Percentiles rank a stretch among this genome's conserved stretches.
These are phyloP conservation scores for Corbicula japonica DNA, from an alignment of 2,888 invertebrate species.

Conservation along the genomic window DNA sequence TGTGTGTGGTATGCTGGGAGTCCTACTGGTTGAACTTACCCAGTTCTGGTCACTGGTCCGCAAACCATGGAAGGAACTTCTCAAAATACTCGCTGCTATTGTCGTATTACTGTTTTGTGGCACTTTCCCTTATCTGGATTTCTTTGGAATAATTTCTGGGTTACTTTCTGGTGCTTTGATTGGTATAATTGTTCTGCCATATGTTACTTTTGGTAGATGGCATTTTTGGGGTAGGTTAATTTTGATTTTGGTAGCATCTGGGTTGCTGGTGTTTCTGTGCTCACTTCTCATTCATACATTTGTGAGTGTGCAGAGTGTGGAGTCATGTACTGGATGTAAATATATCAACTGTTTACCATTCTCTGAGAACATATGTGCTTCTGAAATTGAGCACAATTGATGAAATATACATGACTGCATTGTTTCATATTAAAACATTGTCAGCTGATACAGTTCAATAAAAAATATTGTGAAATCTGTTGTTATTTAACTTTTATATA, in stretches of 20 bases:
- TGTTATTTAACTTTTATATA: too few relatives aligned
- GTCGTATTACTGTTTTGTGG: constrained; percentile 69
- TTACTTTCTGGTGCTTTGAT: constrained; percentile 73
- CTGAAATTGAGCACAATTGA: constrained; percentile 22
- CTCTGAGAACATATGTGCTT: constrained; percentile 70
- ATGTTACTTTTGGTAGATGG: constrained; percentile 76
- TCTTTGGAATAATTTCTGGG: constrained; percentile 72
- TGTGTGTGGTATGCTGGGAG: constrained; percentile 76
- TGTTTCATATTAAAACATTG: too few relatives aligned
- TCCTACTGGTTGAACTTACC: constrained; percentile 74
- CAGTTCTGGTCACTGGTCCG: constrained; percentile 78
- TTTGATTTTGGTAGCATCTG: constrained; percentile 58
- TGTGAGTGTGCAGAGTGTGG: constrained; percentile 68
- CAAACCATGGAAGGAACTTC: constrained; percentile 66
- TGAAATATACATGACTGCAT: neutral
- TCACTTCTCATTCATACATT: constrained; percentile 67
- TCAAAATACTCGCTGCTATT: constrained; percentile 63
- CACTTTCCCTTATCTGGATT: constrained; percentile 75
- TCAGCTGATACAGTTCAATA: too few relatives aligned
- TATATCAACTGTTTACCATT: constrained; percentile 75
- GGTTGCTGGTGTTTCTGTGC: constrained; percentile 52
- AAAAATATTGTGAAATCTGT: too few relatives aligned
- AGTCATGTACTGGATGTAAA: constrained; percentile 66
- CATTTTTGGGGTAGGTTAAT: constrained; percentile 60
- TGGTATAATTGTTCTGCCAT: constrained; percentile 77